A percentile compares a stretch with the other conserved stretches of the same genome.
Evolutionary conservation across 2,888 invertebrate species (phyloP).

Genomic region (Merodon equestris): DNA sequence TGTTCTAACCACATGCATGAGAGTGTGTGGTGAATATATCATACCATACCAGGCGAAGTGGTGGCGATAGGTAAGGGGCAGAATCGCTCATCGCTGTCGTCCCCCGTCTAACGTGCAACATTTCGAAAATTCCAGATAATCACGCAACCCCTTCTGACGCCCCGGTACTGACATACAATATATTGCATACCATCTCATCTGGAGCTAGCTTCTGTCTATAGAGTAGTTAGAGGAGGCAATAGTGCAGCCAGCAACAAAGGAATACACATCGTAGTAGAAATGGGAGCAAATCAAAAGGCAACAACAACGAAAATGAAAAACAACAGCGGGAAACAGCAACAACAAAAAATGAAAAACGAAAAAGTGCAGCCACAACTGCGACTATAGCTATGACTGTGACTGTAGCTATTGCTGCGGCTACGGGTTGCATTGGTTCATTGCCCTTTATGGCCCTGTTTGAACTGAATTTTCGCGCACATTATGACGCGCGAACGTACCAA

Average conservation of each 20-base stretch:
- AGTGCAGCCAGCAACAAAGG: constrained; percentile 50
- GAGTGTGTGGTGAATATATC: constrained; percentile 55
- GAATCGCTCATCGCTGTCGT: too few relatives aligned
- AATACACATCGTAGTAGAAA: constrained; percentile 63
- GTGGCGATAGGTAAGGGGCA: too few relatives aligned
- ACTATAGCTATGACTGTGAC: constrained; percentile 3
- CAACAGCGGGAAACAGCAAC: constrained; percentile 4
- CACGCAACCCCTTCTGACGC: constrained; percentile 27
- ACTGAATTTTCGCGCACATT: constrained; percentile 68
- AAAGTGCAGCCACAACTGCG: constrained; percentile 50
- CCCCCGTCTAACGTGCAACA: constrained; percentile 35
- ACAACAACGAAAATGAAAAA: constrained; percentile 50
- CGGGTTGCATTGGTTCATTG: constrained; percentile 70
- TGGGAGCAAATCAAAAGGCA: constrained; percentile 66
- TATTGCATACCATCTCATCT: constrained; percentile 32
- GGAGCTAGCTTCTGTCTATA: constrained; percentile 23
- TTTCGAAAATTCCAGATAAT: constrained; percentile 66
- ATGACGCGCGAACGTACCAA: constrained; percentile 51
- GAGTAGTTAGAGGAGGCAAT: constrained; percentile 14
- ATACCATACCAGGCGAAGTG: constrained; percentile 16
- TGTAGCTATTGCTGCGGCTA: constrained; percentile 18
- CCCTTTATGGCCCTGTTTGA: constrained; percentile 71
- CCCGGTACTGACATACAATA: constrained; percentile 21
- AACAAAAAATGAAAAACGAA: constrained; percentile 25
- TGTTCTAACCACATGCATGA: constrained; percentile 38